phyloP scores from a whole-genome alignment of 2,888 invertebrate species.

The Mylabris sibirica region DNA sequence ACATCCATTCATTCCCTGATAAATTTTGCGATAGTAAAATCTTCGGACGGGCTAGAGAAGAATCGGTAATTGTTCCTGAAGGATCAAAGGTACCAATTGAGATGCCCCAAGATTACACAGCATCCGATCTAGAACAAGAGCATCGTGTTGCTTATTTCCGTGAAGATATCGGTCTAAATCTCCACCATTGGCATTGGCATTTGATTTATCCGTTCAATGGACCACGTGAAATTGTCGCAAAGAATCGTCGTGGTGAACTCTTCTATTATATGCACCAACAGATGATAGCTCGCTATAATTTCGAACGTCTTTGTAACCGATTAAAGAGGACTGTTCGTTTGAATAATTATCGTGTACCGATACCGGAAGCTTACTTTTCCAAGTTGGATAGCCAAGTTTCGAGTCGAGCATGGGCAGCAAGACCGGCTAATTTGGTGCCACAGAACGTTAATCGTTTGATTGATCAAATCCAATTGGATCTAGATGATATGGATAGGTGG shows the following conservation, averaged over 20 bases:
- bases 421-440: constrained; percentile 67
- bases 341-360: constrained; percentile 73
- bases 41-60: constrained; percentile 74
- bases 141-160: constrained; percentile 83
- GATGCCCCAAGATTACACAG: constrained; percentile 79
- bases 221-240: constrained; percentile 68
- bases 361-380: constrained; percentile 83
- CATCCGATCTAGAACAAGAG: constrained; percentile 75
- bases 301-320: constrained; percentile 77
- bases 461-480: constrained; percentile 72
- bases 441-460: constrained; percentile 72
- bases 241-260: constrained; percentile 78
- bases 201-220: constrained; percentile 81
- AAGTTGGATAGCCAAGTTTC: constrained; percentile 82
- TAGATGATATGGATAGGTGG: constrained; percentile 79
- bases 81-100: constrained; percentile 74
- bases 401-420: constrained; percentile 78
- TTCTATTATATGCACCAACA: constrained; percentile 82
- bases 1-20: constrained; percentile 81
- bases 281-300: constrained; percentile 72
- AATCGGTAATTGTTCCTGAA: constrained; percentile 68
- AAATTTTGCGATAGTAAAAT: constrained; percentile 81
- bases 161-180: constrained; percentile 83
- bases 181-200: constrained; percentile 92
- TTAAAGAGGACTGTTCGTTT: constrained; percentile 70